These are phyloP conservation scores for Ictalurus furcatus DNA, from an alignment of 2,113 vertebrate genomes.

Conservation along the genomic window DNA sequence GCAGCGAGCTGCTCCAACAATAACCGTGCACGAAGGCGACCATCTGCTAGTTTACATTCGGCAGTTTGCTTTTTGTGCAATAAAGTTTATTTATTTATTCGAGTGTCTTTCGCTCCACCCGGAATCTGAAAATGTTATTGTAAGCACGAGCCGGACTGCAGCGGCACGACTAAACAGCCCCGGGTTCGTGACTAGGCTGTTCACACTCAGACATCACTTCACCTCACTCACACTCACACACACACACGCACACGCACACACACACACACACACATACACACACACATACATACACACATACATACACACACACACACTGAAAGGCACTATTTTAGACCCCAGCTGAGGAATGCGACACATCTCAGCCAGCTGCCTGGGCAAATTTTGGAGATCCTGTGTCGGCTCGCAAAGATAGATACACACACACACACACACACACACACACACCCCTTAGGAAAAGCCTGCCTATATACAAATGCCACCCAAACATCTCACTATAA, in stretches of 20 bases:
- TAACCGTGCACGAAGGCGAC: conserved; percentile 63
- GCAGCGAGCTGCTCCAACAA: conserved; percentile 43
- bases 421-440: conserved; percentile 24
- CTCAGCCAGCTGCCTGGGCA: conserved; percentile 60
- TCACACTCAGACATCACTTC: conserved; percentile 56
- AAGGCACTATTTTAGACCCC: conserved; percentile 69
- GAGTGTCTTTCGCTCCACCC: not conserved
- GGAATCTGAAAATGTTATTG: conserved; percentile 8
- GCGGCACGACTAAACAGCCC: not conserved
- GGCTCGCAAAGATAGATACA: conserved; percentile 3
- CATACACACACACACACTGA: not conserved
- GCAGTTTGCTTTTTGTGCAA: conserved; percentile 1
- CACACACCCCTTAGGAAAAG: not conserved
- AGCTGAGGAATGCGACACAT: conserved; percentile 72
- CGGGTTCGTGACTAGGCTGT: conserved; percentile 28
- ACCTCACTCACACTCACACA: not conserved
- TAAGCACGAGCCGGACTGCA: not conserved
- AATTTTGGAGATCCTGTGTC: conserved; percentile 72
- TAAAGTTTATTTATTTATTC: not conserved
- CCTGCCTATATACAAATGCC: not conserved
- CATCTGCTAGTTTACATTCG: conserved; percentile 66
- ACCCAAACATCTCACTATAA: not conserved
- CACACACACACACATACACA: not conserved
- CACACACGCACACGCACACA: too few relatives aligned
- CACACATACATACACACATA: too few relatives aligned